These are phyloP conservation scores for Amphiprion clarkii DNA, from an alignment of 2,797 vertebrate species.

Conservation along the genomic window DNA sequence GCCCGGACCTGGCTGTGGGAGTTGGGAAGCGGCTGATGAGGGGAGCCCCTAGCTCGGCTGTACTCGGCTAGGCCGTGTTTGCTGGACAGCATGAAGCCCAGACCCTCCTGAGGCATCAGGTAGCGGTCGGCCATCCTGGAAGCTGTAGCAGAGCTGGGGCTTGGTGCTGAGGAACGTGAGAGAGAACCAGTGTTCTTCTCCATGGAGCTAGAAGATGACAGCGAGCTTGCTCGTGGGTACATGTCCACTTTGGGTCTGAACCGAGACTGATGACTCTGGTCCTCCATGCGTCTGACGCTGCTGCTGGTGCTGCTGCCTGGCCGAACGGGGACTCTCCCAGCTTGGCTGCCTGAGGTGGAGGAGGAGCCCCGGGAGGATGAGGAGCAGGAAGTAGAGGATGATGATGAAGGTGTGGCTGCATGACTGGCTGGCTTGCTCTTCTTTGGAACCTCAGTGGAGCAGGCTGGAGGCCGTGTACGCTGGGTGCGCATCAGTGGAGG, in stretches of 20 bases:
- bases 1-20: slow-evolving; percentile 65
- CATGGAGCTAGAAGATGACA: slow-evolving; percentile 70
- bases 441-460: slow-evolving; percentile 67
- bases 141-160: slow-evolving; percentile 60
- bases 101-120: slow-evolving; percentile 77
- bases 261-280: slow-evolving; percentile 71
- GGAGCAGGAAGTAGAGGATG: slow-evolving; percentile 60
- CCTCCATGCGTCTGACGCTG: slow-evolving; percentile 69
- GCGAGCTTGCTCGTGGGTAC: slow-evolving; percentile 76
- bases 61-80: slow-evolving; percentile 88
- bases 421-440: slow-evolving; percentile 60
- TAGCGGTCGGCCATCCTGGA: slow-evolving; percentile 84
- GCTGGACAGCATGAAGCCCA: slow-evolving; percentile 84
- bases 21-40: slow-evolving; percentile 56
- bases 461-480: slow-evolving; percentile 87
- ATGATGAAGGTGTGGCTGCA: slow-evolving; percentile 60
- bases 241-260: slow-evolving; percentile 84
- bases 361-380: slow-evolving; percentile 58
- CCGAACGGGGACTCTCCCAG: slow-evolving; percentile 47
- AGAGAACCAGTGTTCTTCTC: slow-evolving; percentile 80
- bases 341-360: slow-evolving; percentile 55
- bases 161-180: slow-evolving; percentile 69
- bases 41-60: slow-evolving; percentile 59
- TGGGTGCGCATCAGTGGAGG: slow-evolving; percentile 81
- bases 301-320: slow-evolving; percentile 67